These are phyloP conservation scores for Scrobipalpa atriplicella DNA, from an alignment of 2,888 invertebrate species.

Conservation along the genomic window DNA sequence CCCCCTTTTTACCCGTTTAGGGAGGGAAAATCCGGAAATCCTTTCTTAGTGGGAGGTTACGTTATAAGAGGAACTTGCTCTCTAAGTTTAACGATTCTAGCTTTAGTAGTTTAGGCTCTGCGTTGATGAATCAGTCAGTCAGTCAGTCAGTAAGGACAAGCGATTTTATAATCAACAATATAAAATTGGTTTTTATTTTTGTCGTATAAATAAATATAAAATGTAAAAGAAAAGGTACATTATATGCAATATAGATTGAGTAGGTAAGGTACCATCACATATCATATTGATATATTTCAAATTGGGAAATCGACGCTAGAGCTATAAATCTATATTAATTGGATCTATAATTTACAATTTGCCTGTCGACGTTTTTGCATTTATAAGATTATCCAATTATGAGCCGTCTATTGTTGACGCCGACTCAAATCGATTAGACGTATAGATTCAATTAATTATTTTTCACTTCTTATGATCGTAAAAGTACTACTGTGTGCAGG, in stretches of 20 bases:
- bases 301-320: constrained; percentile 13
- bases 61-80: too few species aligned
- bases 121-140: too few species aligned
- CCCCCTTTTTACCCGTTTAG: too few species aligned
- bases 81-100: too few species aligned
- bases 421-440: constrained; percentile 4
- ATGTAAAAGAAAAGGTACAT: not conserved
- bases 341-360: constrained; percentile 21
- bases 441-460: not conserved
- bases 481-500: too few species aligned
- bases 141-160: too few species aligned
- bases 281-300: not conserved
- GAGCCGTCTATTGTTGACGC: constrained; percentile 8
- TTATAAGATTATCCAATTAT: constrained; percentile 13
- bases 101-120: too few species aligned
- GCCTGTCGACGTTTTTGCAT: constrained; percentile 2
- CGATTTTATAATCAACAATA: too few species aligned
- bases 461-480: too few species aligned
- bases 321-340: constrained; percentile 20
- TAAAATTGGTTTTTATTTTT: too few species aligned
- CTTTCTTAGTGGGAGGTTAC: too few species aligned
- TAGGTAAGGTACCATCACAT: constrained; percentile 11
- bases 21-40: too few species aligned
- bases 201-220: not conserved
- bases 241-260: not conserved